Evolutionary conservation across 2,113 vertebrate species (phyloP).

Genomic region (Glaucomys volans): DNA sequence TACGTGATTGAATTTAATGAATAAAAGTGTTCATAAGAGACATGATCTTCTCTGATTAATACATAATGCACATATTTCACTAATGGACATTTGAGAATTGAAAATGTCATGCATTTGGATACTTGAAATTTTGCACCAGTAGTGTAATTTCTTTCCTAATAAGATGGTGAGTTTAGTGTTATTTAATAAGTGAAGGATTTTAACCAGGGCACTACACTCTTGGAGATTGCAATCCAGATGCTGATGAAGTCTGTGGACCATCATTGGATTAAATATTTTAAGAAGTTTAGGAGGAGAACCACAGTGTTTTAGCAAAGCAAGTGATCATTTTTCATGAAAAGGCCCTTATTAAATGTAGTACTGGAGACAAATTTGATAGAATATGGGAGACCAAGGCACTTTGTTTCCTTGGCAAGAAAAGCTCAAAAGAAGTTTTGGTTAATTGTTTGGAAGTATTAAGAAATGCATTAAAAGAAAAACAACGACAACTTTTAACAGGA

Average conservation of each 20-base stretch:
- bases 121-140: conserved; percentile 23
- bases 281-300: conserved; percentile 6
- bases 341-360: conserved; percentile 7
- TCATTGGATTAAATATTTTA: not conserved
- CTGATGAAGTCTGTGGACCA: not conserved
- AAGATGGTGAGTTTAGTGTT: not conserved
- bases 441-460: conserved; percentile 63
- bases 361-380: conserved; percentile 46
- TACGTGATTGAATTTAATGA: conserved; percentile 3
- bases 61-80: not conserved
- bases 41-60: not conserved
- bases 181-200: conserved; percentile 54
- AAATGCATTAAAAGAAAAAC: conserved; percentile 41
- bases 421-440: conserved; percentile 49
- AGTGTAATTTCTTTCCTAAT: not conserved
- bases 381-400: not conserved
- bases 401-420: conserved; percentile 54
- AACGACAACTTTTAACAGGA: not conserved
- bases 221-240: conserved; percentile 48
- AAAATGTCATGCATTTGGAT: not conserved
- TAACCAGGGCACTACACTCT: not conserved
- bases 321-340: conserved; percentile 7
- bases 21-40: not conserved
- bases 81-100: conserved; percentile 5
- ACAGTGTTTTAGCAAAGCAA: conserved; percentile 7